Evolutionary conservation across 2,797 vertebrate genomes (phyloP), one percentile per base, ranked within the genome.

Genomic region (Pseudomugil gertrudae): DNA sequence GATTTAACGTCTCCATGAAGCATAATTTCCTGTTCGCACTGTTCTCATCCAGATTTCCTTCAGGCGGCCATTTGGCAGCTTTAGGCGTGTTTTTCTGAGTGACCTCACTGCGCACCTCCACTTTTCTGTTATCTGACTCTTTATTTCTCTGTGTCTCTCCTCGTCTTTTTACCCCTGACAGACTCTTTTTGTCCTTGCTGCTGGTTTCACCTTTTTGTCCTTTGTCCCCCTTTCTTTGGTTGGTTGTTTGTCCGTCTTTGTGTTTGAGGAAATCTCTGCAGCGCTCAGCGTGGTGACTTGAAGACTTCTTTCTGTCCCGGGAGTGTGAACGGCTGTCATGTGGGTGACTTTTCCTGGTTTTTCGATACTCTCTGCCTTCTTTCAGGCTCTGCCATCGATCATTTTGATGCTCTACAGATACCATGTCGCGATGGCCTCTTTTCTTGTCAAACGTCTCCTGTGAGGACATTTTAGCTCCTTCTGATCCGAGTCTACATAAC

Each of bases 1-100:
- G 91, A 89, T 98, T 98, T 55, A 99, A 79, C 1, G 95, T 99
- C 92, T 99, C 96, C 97, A 99, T 99, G 84, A 99, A 99, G 76
- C 95, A 95, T 50, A 98, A 86, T 80, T 99, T 99, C 72, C 95
- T 93, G 87, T 96, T 94, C 75, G 95, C 95, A 83, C 86, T 90
- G 5, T 73, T 93, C 80, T 95, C 95, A 21, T 90, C 77, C 10
- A 30, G 32, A 8, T 5, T 72, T 53, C 87, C 84, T 69, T 29
- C 47, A 61, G 86, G 81, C 32, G 51, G 2, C 59, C 48, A 10
- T 40, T 87, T 83, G 9, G 43, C 50, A 30, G 32, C 21, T 5
- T 27, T 40, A 1, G 45, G 23, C 9, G 33, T 68, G 17, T 57
- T 71, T n/a, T 80, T 67, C 5, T 54, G 43, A 53, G 27, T 60